phyloP scores from a whole-genome alignment of 2,113 vertebrate species.

The Ictalurus furcatus region DNA sequence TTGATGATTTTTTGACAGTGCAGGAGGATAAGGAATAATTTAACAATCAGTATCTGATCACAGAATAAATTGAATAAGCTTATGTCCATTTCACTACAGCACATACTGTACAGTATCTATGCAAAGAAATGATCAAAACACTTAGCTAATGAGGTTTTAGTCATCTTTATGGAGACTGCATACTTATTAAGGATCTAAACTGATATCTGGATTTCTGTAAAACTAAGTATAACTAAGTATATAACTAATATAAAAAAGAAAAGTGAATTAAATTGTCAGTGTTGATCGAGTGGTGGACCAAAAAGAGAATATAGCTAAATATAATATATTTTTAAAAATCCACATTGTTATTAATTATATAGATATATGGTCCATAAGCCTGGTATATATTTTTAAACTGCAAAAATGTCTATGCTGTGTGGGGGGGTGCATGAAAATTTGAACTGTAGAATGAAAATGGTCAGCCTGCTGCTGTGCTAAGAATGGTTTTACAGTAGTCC shows the following conservation, averaged over 20 bases:
- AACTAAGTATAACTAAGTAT: no score
- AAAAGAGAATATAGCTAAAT: neutral
- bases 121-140: neutral
- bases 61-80: neutral
- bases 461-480: neutral
- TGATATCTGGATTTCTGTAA: neutral
- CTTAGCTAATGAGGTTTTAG: slow-evolving; percentile 4
- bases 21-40: neutral
- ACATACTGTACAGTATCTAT: neutral
- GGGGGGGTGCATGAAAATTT: neutral
- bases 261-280: neutral
- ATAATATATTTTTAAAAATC: neutral
- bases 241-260: neutral
- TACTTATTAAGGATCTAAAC: neutral
- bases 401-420: neutral
- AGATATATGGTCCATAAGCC: neutral
- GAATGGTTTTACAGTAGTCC: neutral
- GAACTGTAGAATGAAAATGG: neutral
- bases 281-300: neutral
- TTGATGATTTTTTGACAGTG: neutral
- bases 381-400: neutral
- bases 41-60: neutral
- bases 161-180: neutral
- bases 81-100: neutral
- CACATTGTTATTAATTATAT: neutral